Percentiles rank a stretch among this genome's conserved stretches.
These are phyloP conservation scores for Nomada lathburiana DNA, from an alignment of 2,888 invertebrate species.

Conservation along the genomic window DNA sequence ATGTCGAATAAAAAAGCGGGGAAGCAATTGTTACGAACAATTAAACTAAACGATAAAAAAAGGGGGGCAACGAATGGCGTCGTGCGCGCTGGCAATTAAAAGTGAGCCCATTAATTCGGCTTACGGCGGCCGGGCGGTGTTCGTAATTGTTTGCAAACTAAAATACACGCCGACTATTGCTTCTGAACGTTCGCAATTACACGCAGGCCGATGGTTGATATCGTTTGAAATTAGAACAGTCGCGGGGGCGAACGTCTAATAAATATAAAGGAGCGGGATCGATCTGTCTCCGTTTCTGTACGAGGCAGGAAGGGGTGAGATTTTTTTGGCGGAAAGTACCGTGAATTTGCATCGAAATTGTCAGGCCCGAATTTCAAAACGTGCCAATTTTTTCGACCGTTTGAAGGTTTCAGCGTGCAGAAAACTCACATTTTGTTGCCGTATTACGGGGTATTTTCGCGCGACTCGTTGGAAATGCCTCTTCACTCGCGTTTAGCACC, in stretches of 20 bases:
- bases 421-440: conserved; percentile 45
- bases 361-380: conserved; percentile 30
- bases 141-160: conserved; percentile 64
- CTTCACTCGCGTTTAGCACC: conserved; percentile 6
- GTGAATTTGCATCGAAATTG: conserved; percentile 40
- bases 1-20: conserved; percentile 18
- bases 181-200: conserved; percentile 54
- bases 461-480: conserved; percentile 10
- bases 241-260: conserved; percentile 40
- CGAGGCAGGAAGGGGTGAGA: not conserved
- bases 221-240: conserved; percentile 41
- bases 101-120: conserved; percentile 58
- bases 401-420: conserved; percentile 27
- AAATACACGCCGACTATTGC: conserved; percentile 33
- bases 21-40: conserved; percentile 50
- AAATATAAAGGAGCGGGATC: conserved; percentile 36
- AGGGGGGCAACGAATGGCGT: conserved; percentile 4
- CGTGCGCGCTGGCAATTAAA: conserved; percentile 58
- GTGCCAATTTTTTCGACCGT: conserved; percentile 24
- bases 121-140: conserved; percentile 37
- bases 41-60: conserved; percentile 40
- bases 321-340: not conserved
- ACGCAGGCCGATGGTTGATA: not conserved
- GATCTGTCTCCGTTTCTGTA: not conserved
- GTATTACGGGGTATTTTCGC: conserved; percentile 24